Conservation (phyloP, 2,797 vertebrate genomes). For the Chelmon rostratus region DNA sequence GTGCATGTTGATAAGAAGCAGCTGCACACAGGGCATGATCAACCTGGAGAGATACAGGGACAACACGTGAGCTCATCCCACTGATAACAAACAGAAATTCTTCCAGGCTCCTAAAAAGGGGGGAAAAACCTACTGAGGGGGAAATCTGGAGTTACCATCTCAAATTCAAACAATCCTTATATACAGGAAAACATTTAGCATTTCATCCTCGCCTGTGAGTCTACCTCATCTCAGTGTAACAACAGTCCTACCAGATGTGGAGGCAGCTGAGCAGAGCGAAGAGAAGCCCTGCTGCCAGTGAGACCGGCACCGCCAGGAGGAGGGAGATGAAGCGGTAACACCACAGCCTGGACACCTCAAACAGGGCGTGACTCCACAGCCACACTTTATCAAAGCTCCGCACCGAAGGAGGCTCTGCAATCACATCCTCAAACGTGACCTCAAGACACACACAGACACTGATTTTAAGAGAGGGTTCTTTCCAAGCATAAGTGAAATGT, state of each 20-base stretch:
- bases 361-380: constrained; percentile 77
- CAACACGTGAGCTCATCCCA: constrained; percentile 11
- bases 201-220: neutral
- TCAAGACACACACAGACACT: constrained; percentile 47
- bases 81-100: neutral
- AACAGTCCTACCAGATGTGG: constrained; percentile 76
- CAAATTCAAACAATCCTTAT: neutral
- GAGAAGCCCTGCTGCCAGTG: constrained; percentile 73
- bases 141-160: neutral
- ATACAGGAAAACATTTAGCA: constrained; percentile 1
- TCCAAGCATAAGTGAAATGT: neutral
- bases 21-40: constrained; percentile 75
- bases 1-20: constrained; percentile 78
- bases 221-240: constrained; percentile 2
- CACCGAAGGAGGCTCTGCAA: constrained; percentile 76
- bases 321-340: constrained; percentile 74
- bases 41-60: constrained; percentile 64
- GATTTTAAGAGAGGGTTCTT: neutral
- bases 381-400: constrained; percentile 79
- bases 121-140: neutral
- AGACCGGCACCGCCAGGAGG: constrained; percentile 73
- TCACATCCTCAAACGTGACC: constrained; percentile 83
- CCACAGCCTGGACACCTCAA: constrained; percentile 77
- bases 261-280: constrained; percentile 77
- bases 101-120: neutral